Percentiles rank a stretch among this genome's conserved stretches.
These are phyloP conservation scores for Acanthaster planci DNA, from an alignment of 35 echinoderm and acorn worm genomes.

Conservation along the genomic window DNA sequence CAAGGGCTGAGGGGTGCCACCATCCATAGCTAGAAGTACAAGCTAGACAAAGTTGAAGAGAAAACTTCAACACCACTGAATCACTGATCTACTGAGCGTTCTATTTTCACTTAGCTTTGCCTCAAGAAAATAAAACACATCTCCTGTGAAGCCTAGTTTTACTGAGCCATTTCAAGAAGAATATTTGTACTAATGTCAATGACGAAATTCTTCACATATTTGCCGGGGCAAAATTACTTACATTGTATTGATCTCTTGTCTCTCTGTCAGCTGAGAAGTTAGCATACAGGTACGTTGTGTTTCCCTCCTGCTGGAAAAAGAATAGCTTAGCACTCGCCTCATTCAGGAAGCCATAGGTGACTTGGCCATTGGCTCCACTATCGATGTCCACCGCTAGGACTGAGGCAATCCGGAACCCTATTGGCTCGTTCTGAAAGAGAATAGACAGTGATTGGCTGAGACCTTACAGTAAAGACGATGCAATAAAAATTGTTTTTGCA, in stretches of 20 bases:
- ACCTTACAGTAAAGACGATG: too few relatives aligned
- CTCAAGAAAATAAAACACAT: too few relatives aligned
- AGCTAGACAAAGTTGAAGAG: conserved; percentile 36
- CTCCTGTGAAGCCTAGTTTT: too few relatives aligned
- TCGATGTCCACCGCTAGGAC: conserved; percentile 58
- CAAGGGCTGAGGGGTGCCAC: conserved; percentile 4
- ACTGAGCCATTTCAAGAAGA: neutral
- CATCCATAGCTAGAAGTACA: conserved; percentile 59
- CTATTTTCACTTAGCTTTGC: too few relatives aligned
- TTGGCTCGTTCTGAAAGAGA: conserved; percentile 50
- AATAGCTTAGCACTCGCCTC: neutral
- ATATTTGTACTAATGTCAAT: too few relatives aligned
- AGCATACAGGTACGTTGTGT: conserved; percentile 34
- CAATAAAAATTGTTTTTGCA: too few relatives aligned
- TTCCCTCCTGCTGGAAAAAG: conserved; percentile 37
- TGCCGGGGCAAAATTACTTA: conserved; percentile 41
- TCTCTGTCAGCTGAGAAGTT: conserved; percentile 81
- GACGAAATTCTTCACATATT: neutral
- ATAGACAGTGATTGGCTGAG: neutral
- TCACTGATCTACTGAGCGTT: too few relatives aligned
- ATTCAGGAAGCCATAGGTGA: conserved; percentile 54
- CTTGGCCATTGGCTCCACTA: conserved; percentile 57
- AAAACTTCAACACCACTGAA: neutral
- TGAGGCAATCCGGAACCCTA: conserved; percentile 26
- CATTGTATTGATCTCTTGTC: conserved; percentile 52